phyloP scores from a whole-genome alignment of 2,888 invertebrate genomes.

The Zhuqinia jingwanae region DNA sequence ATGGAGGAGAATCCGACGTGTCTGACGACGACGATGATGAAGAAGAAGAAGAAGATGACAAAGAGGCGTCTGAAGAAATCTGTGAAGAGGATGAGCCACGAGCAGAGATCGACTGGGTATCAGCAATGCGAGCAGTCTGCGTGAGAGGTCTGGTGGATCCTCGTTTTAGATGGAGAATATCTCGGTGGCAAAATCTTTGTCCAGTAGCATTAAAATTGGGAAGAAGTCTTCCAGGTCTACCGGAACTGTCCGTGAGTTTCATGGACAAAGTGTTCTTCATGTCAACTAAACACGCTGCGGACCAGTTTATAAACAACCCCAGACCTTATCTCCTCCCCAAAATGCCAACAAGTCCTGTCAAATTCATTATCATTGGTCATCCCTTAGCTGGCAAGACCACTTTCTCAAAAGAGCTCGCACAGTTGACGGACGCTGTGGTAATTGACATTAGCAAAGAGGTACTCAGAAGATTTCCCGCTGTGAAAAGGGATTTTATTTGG shows the following conservation, averaged over 20 bases:
- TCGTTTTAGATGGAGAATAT: constrained; percentile 81
- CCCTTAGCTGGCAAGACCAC: constrained; percentile 84
- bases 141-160: constrained; percentile 73
- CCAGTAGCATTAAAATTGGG: constrained; percentile 85
- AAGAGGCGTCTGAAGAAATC: constrained; percentile 40
- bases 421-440: constrained; percentile 82
- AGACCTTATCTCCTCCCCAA: constrained; percentile 84
- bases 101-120: constrained; percentile 71
- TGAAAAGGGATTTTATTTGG: constrained; percentile 72
- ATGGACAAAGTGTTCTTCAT: constrained; percentile 85
- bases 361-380: constrained; percentile 85
- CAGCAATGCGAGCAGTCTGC: constrained; percentile 66
- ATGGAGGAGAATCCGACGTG: constrained; percentile 29
- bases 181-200: constrained; percentile 85
- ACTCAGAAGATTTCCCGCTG: constrained; percentile 59
- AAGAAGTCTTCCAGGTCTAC: constrained; percentile 82
- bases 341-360: constrained; percentile 84
- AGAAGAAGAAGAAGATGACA: constrained; percentile 41
- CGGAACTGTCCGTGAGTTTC: constrained; percentile 84
- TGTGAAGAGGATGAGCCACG: constrained; percentile 65
- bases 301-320: constrained; percentile 85
- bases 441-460: constrained; percentile 75
- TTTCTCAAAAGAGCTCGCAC: constrained; percentile 83
- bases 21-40: constrained; percentile 40
- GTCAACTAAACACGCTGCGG: constrained; percentile 83